A percentile compares a stretch with the other conserved stretches of the same genome.
Evolutionary conservation across 2,888 invertebrate genomes (phyloP).

Genomic region (Yponomeuta sedellus): DNA sequence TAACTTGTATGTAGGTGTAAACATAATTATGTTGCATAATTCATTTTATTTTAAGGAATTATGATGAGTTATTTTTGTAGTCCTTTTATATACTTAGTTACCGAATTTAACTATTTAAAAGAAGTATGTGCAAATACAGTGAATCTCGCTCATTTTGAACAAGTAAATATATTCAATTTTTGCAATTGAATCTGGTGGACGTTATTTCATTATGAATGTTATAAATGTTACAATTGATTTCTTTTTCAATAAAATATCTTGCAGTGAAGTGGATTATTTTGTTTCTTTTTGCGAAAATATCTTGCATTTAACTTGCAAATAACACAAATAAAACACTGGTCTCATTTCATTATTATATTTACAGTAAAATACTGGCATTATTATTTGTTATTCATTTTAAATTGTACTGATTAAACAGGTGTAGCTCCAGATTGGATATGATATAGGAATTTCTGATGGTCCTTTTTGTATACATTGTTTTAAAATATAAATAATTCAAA

Average conservation of each 20-base stretch:
- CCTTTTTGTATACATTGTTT: neutral
- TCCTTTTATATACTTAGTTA: constrained; percentile 20
- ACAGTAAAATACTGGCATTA: constrained; percentile 74
- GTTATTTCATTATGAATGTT: constrained; percentile 40
- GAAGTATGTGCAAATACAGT: constrained; percentile 67
- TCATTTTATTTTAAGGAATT: constrained; percentile 21
- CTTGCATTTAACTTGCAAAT: constrained; percentile 17
- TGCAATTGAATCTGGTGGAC: constrained; percentile 48
- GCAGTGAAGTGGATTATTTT: constrained; percentile 30
- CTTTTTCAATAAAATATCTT: constrained; percentile 69
- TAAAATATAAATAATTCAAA: neutral
- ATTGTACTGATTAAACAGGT: constrained; percentile 19
- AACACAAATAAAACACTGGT: constrained; percentile 39
- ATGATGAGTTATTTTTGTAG: constrained; percentile 12
- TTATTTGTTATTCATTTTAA: constrained; percentile 23
- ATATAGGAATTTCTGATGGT: neutral
- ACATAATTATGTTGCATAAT: constrained; percentile 36
- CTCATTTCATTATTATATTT: constrained; percentile 61
- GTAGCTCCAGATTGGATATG: constrained; percentile 9
- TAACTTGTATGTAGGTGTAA: constrained; percentile 46
- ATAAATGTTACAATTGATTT: constrained; percentile 55
- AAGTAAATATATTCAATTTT: constrained; percentile 44
- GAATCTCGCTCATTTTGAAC: constrained; percentile 51
- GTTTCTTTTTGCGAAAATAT: constrained; percentile 15
- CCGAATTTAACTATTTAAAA: constrained; percentile 22